A percentile compares a stretch with the other conserved stretches of the same genome.
Evolutionary conservation across 2,888 invertebrate species (phyloP).

Genomic region (Galeopsomyia nigrocyanea): DNA sequence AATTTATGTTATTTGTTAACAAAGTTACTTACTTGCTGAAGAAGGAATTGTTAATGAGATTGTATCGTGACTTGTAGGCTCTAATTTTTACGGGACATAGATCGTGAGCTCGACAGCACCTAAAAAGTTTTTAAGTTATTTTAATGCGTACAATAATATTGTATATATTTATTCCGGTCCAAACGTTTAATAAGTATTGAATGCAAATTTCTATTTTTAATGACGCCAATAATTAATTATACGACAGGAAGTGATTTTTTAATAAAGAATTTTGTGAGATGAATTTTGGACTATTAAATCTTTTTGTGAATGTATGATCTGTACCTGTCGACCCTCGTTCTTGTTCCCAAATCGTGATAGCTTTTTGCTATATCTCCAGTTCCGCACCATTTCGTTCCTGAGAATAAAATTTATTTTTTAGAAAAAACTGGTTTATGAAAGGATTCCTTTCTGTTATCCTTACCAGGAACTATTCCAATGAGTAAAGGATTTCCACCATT

Average conservation of each 20-base stretch:
- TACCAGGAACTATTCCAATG: slow-evolving; percentile 87
- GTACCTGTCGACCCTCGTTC: slow-evolving; percentile 68
- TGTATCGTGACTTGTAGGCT: slow-evolving; percentile 81
- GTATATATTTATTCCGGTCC: not conserved
- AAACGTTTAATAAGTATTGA: not conserved
- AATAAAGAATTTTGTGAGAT: not conserved
- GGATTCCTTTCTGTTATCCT: slow-evolving; percentile 12
- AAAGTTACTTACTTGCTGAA: slow-evolving; percentile 78
- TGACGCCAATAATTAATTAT: too few species aligned
- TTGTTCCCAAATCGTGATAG: slow-evolving; percentile 87
- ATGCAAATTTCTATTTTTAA: not conserved
- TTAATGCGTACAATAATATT: not conserved
- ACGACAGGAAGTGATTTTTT: too few species aligned
- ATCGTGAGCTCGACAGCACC: slow-evolving; percentile 91
- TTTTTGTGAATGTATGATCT: not conserved
- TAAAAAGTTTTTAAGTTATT: slow-evolving; percentile 48
- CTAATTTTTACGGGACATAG: slow-evolving; percentile 87
- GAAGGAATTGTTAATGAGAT: slow-evolving; percentile 85
- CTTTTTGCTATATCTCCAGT: slow-evolving; percentile 88
- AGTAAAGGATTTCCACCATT: slow-evolving; percentile 77
- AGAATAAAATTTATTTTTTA: slow-evolving; percentile 49
- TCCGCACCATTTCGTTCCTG: slow-evolving; percentile 95
- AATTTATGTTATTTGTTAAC: not conserved
- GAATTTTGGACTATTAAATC: not conserved
- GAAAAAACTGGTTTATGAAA: not conserved